Evolutionary conservation across 2,113 vertebrate genomes (phyloP).

Genomic region (Macrotus californicus): DNA sequence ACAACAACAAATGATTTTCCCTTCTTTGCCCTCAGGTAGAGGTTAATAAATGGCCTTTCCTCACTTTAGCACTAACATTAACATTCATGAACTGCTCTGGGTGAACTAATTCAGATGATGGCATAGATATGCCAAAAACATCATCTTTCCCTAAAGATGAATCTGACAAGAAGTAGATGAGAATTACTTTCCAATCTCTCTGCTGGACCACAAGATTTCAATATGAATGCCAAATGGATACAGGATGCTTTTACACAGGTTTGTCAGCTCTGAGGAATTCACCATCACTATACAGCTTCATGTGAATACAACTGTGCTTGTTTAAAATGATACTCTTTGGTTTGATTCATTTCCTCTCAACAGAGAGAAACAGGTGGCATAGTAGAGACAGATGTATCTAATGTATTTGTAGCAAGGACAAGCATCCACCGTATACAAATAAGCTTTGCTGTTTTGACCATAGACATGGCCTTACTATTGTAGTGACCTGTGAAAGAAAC

Average conservation of each 20-base stretch:
- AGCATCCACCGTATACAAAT: background rate
- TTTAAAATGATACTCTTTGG: conserved; percentile 21
- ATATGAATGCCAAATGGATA: background rate
- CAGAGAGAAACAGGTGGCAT: background rate
- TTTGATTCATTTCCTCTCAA: background rate
- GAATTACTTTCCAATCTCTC: background rate
- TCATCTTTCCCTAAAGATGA: background rate
- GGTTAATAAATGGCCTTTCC: background rate
- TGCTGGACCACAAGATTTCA: background rate
- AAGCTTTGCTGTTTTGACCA: background rate
- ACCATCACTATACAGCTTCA: background rate
- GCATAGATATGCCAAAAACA: background rate
- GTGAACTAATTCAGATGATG: background rate
- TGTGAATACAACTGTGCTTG: background rate
- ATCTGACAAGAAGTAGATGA: background rate
- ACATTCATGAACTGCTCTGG: background rate
- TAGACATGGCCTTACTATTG: background rate
- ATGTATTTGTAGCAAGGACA: background rate
- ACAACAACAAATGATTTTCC: background rate
- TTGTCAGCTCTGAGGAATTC: background rate
- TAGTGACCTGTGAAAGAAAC: conserved; percentile 32
- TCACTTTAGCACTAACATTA: background rate
- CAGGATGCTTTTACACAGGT: background rate
- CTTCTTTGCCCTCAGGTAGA: background rate
- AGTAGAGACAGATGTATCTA: background rate